Base-by-base conservation (phyloP, 2,888 invertebrate genomes). In the Epinotia ramella region DNA sequence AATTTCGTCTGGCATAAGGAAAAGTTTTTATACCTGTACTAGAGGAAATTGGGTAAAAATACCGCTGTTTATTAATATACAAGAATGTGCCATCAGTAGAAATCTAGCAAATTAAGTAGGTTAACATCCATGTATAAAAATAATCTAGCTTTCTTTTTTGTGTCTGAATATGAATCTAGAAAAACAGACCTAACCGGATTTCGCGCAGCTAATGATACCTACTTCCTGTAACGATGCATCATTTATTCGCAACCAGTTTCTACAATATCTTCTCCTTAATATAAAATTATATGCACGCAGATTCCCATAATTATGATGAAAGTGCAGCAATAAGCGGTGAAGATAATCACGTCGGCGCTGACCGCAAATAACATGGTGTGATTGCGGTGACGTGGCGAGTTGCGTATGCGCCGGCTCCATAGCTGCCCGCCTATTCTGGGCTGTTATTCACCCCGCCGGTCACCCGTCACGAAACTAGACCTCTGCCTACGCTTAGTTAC, bases 301-400 rank as follows among this genome's bases (percentile, higher is more conserved):
- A 73, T 63, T 72, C 20, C 53, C 60, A 28, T 62, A 63, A 67
- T 67, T 67, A 72, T 46, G 78, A 88, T 84, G 89, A 91, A 91
- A 91, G 91, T 86, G 84, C 87, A 84, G 85, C 85, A 88, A 91
- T 88, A 83, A 81, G 72, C 79, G 80, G 75, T 68, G 76, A 24
- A 81, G 79, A 83, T 86, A 86, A 88, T 85, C 82, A 82, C 80
- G 82, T 82, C 77, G 79, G 80, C 79, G 67, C 79, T 78, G 82
- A 86, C 90, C 88, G 84, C 88, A 86, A 85, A 85, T 89, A 86
- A 86, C 86, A 81, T 81, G 79, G 77, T 79, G 79, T 80, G 86
- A 87, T 86, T 87, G 84, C 81, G 70, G 77, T 66, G 24, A 49
- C 66, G 67, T 53, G 49, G 73, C 74, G 73, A 68, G 67, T 73